A percentile compares a stretch with the other conserved stretches of the same genome.
Evolutionary conservation across 1,140 invertebrate species (phyloP).

Genomic region (Brachionus asplanchnoidis): DNA sequence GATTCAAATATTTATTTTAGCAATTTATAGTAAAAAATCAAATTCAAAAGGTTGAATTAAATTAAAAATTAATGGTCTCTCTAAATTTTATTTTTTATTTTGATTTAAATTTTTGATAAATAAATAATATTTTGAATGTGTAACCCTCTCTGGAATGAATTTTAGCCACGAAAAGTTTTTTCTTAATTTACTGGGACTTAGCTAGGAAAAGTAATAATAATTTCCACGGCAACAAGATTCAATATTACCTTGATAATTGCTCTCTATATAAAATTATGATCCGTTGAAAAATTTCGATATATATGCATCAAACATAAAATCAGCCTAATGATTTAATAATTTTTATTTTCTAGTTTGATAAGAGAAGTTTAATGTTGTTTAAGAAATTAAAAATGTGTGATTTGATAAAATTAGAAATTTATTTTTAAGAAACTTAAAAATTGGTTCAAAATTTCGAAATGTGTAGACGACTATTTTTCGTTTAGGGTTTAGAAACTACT

Average conservation of each 20-base stretch:
- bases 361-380: too few relatives aligned
- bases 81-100: background rate
- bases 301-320: background rate
- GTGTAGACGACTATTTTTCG: too few relatives aligned
- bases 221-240: background rate
- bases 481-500: too few relatives aligned
- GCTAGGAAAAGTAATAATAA: background rate
- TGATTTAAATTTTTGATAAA: background rate
- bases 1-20: background rate
- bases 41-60: background rate
- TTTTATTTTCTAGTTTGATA: background rate
- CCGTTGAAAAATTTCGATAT: background rate
- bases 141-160: background rate
- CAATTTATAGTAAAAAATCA: background rate
- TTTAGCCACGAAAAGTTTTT: background rate
- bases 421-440: too few relatives aligned
- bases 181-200: background rate
- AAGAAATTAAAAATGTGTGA: too few relatives aligned
- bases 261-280: background rate
- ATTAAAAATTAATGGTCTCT: background rate
- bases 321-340: background rate
- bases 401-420: too few relatives aligned
- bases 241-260: background rate
- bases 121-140: background rate
- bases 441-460: too few relatives aligned